Conservation (phyloP, 2,888 invertebrate genomes). For the Athalia cordata region DNA sequence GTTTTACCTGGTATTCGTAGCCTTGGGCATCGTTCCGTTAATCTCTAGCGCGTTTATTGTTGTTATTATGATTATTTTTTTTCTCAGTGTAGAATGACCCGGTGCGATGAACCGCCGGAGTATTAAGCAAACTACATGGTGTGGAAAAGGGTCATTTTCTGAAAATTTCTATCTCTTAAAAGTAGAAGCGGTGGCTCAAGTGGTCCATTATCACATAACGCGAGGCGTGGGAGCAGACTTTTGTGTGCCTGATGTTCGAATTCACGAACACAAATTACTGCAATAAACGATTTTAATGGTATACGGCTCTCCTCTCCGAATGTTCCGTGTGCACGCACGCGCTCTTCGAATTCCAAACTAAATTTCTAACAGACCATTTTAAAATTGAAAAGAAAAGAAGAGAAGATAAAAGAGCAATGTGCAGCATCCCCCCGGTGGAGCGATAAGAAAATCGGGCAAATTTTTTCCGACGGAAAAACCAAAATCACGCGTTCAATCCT, state of each 20-base stretch:
- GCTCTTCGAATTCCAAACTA: conserved; percentile 51
- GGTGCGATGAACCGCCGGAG: background rate
- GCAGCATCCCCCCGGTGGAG: too few species aligned
- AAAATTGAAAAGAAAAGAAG: too few species aligned
- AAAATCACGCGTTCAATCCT: background rate
- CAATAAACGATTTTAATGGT: conserved; percentile 63
- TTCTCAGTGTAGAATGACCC: conserved; percentile 31
- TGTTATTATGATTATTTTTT: background rate
- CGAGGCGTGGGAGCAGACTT: conserved; percentile 62
- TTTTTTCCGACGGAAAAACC: background rate
- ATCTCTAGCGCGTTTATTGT: background rate
- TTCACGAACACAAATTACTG: conserved; percentile 62
- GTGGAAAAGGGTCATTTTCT: conserved; percentile 40
- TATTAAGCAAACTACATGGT: conserved; percentile 22
- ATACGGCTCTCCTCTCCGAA: conserved; percentile 48
- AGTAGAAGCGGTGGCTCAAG: conserved; percentile 39
- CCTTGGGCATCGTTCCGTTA: conserved; percentile 1
- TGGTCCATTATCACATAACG: conserved; percentile 60
- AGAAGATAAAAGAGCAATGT: too few species aligned
- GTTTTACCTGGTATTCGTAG: conserved; percentile 41
- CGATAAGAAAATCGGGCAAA: too few species aligned
- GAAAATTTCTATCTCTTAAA: conserved; percentile 35
- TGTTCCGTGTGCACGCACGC: conserved; percentile 56
- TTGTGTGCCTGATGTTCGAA: conserved; percentile 44
- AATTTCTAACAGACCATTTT: background rate